Evolutionary conservation across 2,888 invertebrate genomes (phyloP).

Genomic region (Eutolmus rufibarbis): DNA sequence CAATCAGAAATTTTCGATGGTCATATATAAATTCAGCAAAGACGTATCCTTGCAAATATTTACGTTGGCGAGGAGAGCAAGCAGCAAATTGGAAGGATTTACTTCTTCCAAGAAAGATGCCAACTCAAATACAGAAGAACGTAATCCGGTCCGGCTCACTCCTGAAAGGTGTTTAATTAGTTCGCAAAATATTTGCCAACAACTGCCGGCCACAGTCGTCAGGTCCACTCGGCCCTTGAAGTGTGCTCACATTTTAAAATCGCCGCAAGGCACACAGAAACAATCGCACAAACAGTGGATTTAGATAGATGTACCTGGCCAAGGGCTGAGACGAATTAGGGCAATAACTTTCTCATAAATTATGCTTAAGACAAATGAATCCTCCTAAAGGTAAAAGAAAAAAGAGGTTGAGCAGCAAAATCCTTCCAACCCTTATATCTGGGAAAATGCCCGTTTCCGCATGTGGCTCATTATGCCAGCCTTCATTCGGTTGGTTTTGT

Average conservation of each 20-base stretch:
- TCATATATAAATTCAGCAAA: neutral
- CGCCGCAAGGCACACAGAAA: neutral
- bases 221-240: neutral
- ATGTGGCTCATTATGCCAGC: neutral
- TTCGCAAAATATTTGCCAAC: slow-evolving; percentile 39
- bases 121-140: slow-evolving; percentile 25
- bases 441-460: neutral
- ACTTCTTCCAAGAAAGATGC: slow-evolving; percentile 11
- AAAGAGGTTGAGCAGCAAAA: neutral
- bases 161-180: slow-evolving; percentile 39
- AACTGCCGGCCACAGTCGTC: neutral
- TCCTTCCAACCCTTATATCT: slow-evolving; percentile 10
- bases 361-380: slow-evolving; percentile 7
- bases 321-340: slow-evolving; percentile 20
- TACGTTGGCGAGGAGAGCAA: neutral
- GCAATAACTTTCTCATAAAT: slow-evolving; percentile 31
- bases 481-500: neutral
- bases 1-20: neutral
- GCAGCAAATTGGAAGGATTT: neutral
- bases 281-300: neutral
- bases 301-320: neutral
- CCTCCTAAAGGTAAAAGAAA: neutral
- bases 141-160: neutral
- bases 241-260: slow-evolving; percentile 4
- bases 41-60: neutral